Percentiles rank a stretch among this genome's conserved stretches.
Conservation (phyloP, 2,797 vertebrate species). For the Urophycis tenuis region DNA sequence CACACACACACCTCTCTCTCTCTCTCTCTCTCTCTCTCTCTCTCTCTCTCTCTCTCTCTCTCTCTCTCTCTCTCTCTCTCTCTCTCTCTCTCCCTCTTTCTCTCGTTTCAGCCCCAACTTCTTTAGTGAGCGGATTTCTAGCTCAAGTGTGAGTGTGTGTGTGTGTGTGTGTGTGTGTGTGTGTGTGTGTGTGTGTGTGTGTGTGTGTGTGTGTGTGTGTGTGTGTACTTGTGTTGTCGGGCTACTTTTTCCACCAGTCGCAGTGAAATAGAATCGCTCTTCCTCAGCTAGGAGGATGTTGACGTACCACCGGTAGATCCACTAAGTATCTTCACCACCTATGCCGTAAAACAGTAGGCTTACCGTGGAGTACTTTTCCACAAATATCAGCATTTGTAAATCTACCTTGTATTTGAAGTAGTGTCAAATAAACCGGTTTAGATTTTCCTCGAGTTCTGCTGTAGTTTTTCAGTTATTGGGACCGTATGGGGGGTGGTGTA, state of each 20-base stretch:
- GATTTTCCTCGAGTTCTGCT: no score
- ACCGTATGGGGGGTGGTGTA: slow-evolving; percentile 13
- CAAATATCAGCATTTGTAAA: background rate
- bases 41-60: no score
- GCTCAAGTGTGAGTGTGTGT: slow-evolving; percentile 6
- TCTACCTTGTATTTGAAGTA: background rate
- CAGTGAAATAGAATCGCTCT: slow-evolving; percentile 61
- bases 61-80: no score
- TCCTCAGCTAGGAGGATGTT: slow-evolving; percentile 34
- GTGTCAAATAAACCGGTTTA: no score
- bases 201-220: slow-evolving; percentile 15
- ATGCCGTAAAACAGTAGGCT: background rate
- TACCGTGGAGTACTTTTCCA: background rate
- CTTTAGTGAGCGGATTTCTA: background rate
- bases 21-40: no score
- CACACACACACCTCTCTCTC: slow-evolving; percentile 24
- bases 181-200: slow-evolving; percentile 18
- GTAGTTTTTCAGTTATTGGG: no score
- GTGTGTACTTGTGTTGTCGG: slow-evolving; percentile 29
- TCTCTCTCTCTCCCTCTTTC: no score
- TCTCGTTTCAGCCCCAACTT: background rate
- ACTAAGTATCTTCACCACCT: background rate
- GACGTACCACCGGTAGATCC: background rate
- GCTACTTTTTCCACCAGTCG: slow-evolving; percentile 44
- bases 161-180: slow-evolving; percentile 8